Percentiles rank a stretch among this genome's conserved stretches.
These are phyloP conservation scores for Arge pagana DNA, from an alignment of 2,888 invertebrate genomes.

Conservation along the genomic window DNA sequence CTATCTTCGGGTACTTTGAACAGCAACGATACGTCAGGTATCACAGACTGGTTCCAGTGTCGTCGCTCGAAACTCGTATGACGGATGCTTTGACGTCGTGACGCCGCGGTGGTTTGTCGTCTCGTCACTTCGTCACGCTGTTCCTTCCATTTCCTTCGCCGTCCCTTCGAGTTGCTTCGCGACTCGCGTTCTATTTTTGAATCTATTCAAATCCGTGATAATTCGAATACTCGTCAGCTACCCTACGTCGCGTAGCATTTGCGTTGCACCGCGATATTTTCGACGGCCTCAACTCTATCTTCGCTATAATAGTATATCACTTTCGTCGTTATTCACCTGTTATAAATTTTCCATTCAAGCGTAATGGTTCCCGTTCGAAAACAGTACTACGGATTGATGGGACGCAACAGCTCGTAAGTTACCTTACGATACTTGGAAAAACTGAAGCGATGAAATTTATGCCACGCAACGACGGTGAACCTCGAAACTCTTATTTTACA, in stretches of 20 bases:
- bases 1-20: not conserved
- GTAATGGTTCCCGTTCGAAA: too few species aligned
- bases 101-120: constrained; percentile 36
- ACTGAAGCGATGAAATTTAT: too few species aligned
- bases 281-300: too few species aligned
- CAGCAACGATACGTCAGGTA: not conserved
- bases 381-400: too few species aligned
- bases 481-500: too few species aligned
- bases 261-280: not conserved
- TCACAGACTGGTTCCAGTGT: constrained; percentile 9
- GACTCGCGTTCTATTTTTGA: constrained; percentile 15
- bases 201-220: constrained; percentile 19
- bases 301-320: too few species aligned
- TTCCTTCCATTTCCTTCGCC: constrained; percentile 35
- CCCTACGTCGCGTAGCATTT: not conserved
- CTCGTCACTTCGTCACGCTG: constrained; percentile 40
- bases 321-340: too few species aligned
- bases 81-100: constrained; percentile 16
- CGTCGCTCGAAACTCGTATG: constrained; percentile 7
- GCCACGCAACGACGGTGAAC: too few species aligned
- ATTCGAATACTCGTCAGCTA: constrained; percentile 17
- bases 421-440: too few species aligned
- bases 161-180: constrained; percentile 8
- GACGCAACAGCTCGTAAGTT: too few species aligned
- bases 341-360: too few species aligned